Evolutionary conservation across 2,888 invertebrate genomes (phyloP), one percentile per base, ranked within the genome.

Genomic region (Protophormia terraenovae): DNA sequence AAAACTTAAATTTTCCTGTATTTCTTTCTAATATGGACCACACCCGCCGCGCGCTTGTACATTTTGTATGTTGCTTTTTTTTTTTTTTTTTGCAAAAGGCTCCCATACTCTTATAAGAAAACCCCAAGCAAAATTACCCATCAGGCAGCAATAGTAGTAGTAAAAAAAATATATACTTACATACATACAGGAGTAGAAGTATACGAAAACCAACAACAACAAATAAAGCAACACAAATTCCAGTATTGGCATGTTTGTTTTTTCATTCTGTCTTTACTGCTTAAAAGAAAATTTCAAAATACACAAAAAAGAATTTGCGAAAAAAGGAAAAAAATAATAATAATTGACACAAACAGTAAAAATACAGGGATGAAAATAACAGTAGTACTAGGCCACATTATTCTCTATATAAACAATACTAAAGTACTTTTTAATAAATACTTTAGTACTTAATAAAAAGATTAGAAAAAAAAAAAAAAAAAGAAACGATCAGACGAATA

Each of bases 21-120:
- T 73, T 69, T 82, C 47, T 71, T 77, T 78, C 62, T 73, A 58
- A 82, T 73, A 87, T 89, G 90, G 92, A 92, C 92, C 92, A 92
- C 92, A 92, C 92, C 92, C 92, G 92, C 92, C 92, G 92, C 92
- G 91, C 92, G 90, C 90, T 89, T 91, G 91, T 90, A 91, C 90
- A 91, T 89, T 91, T 90, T 89, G 88, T 89, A 89, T 90, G 89
- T 87, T 88, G 50, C 53, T 58, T 4, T 58, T 35, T 53, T 50
- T 77, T 45, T 62, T 27, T 24, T 14, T 69, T 73, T 81, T 47
- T 60, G 76, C 75, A 71, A 71, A 80, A 71, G 55, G 71, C 66
- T 71, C 82, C 87, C 87, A 71, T 73, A 76, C 82, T 82, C 85
- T 85, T 83, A 86, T 83, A 80, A 82, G 84, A 83, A 79, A 83